Percentiles rank a stretch among this genome's conserved stretches.
Conservation (phyloP, 2,113 vertebrate genomes). For the Rhombomys opimus region DNA sequence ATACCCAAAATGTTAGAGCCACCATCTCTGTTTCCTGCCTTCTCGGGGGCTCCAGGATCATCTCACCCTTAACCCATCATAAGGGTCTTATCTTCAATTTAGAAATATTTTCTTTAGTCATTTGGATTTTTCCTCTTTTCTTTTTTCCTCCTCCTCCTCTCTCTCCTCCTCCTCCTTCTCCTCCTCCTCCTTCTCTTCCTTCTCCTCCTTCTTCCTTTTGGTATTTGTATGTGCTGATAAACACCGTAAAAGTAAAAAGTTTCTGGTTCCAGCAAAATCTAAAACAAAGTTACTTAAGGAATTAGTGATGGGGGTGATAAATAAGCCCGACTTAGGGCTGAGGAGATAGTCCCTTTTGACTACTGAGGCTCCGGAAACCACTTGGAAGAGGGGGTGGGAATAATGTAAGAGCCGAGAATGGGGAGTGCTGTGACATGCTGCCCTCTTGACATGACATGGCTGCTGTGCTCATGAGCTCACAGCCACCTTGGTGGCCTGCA, state of each 20-base stretch:
- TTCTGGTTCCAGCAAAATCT: constrained; percentile 31
- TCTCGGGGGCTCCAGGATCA: neutral
- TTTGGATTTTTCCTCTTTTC: neutral
- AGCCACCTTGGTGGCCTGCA: neutral
- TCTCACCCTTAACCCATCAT: too few relatives aligned
- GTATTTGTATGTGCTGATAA: neutral
- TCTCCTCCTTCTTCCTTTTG: too few relatives aligned
- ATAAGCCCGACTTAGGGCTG: neutral
- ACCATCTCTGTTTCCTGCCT: rapidly evolving
- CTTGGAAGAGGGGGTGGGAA: neutral
- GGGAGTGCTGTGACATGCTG: neutral
- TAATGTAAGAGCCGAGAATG: neutral
- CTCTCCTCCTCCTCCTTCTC: too few relatives aligned
- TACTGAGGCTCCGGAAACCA: too few relatives aligned
- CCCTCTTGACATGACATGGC: too few relatives aligned
- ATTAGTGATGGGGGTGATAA: neutral
- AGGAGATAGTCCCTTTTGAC: neutral
- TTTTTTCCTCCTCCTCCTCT: neutral
- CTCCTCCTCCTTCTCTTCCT: neutral
- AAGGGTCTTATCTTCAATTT: neutral
- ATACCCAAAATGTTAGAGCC: rapidly evolving
- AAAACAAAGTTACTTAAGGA: neutral
- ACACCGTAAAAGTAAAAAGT: neutral
- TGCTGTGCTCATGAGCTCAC: too few relatives aligned
- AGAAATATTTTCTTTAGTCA: neutral